Base-by-base conservation (phyloP, 2,797 vertebrate species). In the Onychomys torridus region DNA sequence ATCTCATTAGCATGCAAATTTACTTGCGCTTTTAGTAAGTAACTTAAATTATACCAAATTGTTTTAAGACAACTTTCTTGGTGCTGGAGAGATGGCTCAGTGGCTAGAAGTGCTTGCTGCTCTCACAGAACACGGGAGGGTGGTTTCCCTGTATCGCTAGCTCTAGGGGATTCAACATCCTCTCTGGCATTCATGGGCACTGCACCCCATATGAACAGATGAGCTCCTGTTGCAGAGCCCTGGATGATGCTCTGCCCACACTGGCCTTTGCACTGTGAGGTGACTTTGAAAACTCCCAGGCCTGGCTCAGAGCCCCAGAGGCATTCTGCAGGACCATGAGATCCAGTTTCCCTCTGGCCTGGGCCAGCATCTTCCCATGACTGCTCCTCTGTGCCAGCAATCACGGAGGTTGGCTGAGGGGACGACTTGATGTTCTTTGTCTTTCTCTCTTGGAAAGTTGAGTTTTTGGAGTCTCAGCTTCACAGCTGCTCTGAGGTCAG, bases 401-500 rank as follows among this genome's bases (percentile, higher is more conserved):
- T 61, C n/a, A 0, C 0, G 12, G 89, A 94, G 94, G 95, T 75
- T 89, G 40, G 43, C 93, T 2, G 40, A 96, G 96, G 95, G 49
- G 55, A 89, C 0, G 0, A 1, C 77, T 34, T 10, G 52, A 40
- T 32, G 71, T 32, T 59, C 65, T 37, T 49, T 83, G 84, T 93
- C 77, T 55, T 82, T 89, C 75, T 95, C 90, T 95, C 96, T 97
- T 94, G 95, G 89, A 96, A 96, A 96, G 97, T 40, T 82, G 8
- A 67, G 4, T 52, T 61, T 52, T 40, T 83, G 59, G 90, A 71
- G 88, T 71, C 1, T 6, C 82, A 40, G 49, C 25, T 0, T 49
- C 25, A 5, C 37, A 86, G 94, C 79, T 6, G 37, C 37, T 46
- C 40, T 71, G 90, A 92, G 97, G 92, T 88, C 95, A 95, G 43